A percentile compares a stretch with the other conserved stretches of the same genome.
phyloP scores from a whole-genome alignment of 2,888 invertebrate genomes.

The Lochmaea crataegi region DNA sequence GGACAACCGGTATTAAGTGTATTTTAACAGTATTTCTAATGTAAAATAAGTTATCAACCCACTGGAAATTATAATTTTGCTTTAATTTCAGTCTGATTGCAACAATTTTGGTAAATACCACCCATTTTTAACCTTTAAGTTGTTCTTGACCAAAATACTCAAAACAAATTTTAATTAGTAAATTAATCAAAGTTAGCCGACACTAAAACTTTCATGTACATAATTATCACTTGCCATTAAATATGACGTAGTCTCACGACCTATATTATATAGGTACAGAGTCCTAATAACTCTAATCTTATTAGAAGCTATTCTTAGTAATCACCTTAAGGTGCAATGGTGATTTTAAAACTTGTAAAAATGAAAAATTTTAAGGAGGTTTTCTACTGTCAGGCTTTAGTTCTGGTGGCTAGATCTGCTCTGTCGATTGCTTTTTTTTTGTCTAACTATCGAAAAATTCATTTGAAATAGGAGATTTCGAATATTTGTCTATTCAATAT shows the following conservation, averaged over 20 bases:
- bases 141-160: constrained; percentile 9
- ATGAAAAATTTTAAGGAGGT: too few relatives aligned
- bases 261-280: constrained; percentile 22
- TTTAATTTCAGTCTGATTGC: neutral
- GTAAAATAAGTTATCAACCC: neutral
- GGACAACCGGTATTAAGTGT: neutral
- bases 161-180: constrained; percentile 8
- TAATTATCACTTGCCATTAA: constrained; percentile 20
- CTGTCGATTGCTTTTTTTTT: too few relatives aligned
- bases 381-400: too few relatives aligned
- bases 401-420: too few relatives aligned
- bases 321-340: constrained; percentile 8
- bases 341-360: neutral
- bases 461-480: too few relatives aligned
- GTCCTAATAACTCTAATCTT: constrained; percentile 4
- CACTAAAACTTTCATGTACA: constrained; percentile 21
- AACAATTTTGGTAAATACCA: too few relatives aligned
- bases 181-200: constrained; percentile 29
- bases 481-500: too few relatives aligned
- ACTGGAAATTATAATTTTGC: neutral
- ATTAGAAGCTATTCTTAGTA: constrained; percentile 10
- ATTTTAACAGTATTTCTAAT: neutral
- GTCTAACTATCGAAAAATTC: too few relatives aligned
- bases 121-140: too few relatives aligned
- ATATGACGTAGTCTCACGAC: constrained; percentile 34